Base-by-base conservation (phyloP, 2,113 vertebrate genomes). In the Abramis brama region DNA sequence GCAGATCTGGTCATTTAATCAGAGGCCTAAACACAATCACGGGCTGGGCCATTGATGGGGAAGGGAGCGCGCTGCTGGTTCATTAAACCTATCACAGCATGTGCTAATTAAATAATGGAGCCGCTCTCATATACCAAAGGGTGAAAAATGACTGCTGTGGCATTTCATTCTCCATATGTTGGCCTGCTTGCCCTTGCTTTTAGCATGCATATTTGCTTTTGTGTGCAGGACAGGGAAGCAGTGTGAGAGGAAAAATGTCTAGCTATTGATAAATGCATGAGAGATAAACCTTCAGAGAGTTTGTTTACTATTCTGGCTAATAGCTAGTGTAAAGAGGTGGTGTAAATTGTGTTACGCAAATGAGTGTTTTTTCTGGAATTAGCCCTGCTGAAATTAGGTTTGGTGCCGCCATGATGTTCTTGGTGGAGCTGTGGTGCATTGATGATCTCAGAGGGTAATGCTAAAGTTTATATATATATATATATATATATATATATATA, bases 31-130 rank as follows among this genome's bases (percentile, higher is more conserved):
- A 70, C 80, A 82, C 80, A 82, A 82, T 52, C 80, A 70, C 2
- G n/a, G 59, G 43, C 62, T 43, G 12, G 68, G 50, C 82, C 82
- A 73, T 73, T 73, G 68, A 74, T 73, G 68, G 33, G 62, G 73
- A 83, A 86, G 52, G 36, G 39, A 66, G 85, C 70, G 10, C 30
- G 13, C 43, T 39, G 85, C 85, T 85, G 85, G 86, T 82, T 89
- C 83, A 89, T 89, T 89, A 86, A 85, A 82, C 86, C 83, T 79
- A 85, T 89, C 83, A 83, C 88, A 85, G 86, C 88, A 85, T 85
- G 88, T 73, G 77, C 85, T 89, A 89, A 89, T 89, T 87, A 86
- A 89, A 89, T 89, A 87, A 85, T 82, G 83, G 73, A 89, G 78
- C 52, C 76, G 71, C 78, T 43, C 78, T 87, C 64, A 83, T 78